Conservation (phyloP, 2,797 vertebrate genomes). For the Brachymystax lenok region DNA sequence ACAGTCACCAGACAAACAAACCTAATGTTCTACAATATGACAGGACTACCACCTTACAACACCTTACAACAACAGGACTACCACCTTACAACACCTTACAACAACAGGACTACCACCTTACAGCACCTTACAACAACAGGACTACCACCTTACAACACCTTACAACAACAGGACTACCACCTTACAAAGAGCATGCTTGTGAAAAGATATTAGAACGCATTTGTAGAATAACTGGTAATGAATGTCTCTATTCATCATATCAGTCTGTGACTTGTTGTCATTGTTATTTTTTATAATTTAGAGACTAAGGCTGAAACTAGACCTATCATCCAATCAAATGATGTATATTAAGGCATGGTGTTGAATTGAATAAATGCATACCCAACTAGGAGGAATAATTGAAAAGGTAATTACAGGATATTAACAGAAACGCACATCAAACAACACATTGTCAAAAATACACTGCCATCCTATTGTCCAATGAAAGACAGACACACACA, state of each 20-base stretch:
- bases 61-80: no score
- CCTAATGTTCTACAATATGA: background rate
- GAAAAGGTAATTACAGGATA: conserved; percentile 18
- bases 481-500: background rate
- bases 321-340: background rate
- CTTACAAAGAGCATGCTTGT: background rate
- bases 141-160: no score
- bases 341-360: background rate
- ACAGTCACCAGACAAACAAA: background rate
- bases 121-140: no score
- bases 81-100: no score
- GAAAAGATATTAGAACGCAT: background rate
- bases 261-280: background rate
- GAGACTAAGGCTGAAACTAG: background rate
- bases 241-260: background rate
- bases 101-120: no score
- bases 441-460: background rate
- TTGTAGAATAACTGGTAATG: background rate
- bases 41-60: background rate
- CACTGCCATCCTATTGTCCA: background rate
- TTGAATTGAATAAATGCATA: background rate
- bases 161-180: no score
- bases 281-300: background rate
- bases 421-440: background rate
- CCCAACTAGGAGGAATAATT: conserved; percentile 17